Conservation (phyloP, 2,113 vertebrate species). For the Toxostoma redivivum region DNA sequence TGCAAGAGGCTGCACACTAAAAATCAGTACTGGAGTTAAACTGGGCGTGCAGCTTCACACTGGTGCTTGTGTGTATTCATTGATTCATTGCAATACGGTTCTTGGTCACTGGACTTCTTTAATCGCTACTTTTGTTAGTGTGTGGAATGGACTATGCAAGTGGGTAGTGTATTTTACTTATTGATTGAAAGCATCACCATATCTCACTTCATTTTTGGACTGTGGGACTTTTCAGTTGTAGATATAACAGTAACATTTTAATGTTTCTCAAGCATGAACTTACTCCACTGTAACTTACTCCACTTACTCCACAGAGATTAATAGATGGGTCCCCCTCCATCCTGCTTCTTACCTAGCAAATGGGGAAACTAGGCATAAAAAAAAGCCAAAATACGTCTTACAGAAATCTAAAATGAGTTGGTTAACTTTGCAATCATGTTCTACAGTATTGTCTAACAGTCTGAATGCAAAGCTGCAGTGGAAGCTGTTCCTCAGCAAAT, state of each 20-base stretch:
- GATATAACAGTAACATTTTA: background rate
- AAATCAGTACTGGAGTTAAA: background rate
- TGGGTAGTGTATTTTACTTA: background rate
- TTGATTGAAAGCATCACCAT: background rate
- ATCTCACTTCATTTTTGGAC: background rate
- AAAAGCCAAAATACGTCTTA: background rate
- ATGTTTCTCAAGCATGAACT: background rate
- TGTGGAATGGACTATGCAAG: accelerated
- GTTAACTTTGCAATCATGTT: background rate
- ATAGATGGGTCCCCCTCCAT: background rate
- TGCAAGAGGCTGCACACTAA: accelerated
- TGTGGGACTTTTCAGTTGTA: background rate
- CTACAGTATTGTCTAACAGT: background rate
- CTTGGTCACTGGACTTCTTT: background rate
- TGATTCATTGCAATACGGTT: background rate
- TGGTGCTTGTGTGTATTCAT: background rate
- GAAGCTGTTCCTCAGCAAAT: background rate
- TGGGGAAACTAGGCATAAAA: background rate
- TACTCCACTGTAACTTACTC: background rate
- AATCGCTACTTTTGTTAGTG: accelerated
- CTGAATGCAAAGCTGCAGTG: background rate
- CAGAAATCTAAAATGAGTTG: background rate
- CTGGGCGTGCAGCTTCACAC: accelerated
- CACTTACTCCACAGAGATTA: background rate
- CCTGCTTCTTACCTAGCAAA: background rate